Evolutionary conservation across 92 coral and sea anemone genomes (phyloP), one percentile per base, ranked within the genome.

Genomic region (Zoanthus gigantus): DNA sequence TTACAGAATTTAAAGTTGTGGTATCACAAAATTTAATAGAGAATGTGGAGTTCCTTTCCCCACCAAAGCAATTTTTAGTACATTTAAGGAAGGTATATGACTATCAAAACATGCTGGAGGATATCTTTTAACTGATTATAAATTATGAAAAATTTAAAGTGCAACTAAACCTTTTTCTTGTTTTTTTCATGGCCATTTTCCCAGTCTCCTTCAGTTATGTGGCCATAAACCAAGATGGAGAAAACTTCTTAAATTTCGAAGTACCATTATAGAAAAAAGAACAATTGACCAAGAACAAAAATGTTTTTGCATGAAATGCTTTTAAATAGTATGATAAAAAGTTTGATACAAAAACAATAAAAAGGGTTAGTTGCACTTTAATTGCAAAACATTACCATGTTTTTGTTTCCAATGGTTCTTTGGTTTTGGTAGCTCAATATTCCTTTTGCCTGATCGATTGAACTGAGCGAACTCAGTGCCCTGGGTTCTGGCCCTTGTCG

Each of bases 381-480:
- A 37, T 37, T 37, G 2, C 30, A 32, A 11, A 69, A 50, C 34
- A 88, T 92, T 91, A 97, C 99, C 96, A 88, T 97, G 99, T 17
- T 97, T 97, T 86, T 94, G 78, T 66, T 94, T 90, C 99, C 99
- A 97, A 90, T 95, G 93, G 45, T 83, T 91, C 83, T 95, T 95
- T 6, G 94, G 88, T 76, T 93, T 95, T 0, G 96, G 91, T 68
- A 88, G 89, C 16, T 89, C 94, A n/a, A 82, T 79, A 84, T 89
- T 95, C 74, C 89, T 90, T 28, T 81, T 86, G 17, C 93, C 94
- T 47, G 87, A 80, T 57, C 96, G 89, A 86, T 89, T 90, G 81
- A 74, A 93, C 52, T 90, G 76, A 15, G 97, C 98, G 63, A 86
- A 58, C 58, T 95, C 99, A 0, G 99, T 97, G 6, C 98, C 99